phyloP scores from a whole-genome alignment of 2,113 vertebrate species.

The Phaetusa simplex region DNA sequence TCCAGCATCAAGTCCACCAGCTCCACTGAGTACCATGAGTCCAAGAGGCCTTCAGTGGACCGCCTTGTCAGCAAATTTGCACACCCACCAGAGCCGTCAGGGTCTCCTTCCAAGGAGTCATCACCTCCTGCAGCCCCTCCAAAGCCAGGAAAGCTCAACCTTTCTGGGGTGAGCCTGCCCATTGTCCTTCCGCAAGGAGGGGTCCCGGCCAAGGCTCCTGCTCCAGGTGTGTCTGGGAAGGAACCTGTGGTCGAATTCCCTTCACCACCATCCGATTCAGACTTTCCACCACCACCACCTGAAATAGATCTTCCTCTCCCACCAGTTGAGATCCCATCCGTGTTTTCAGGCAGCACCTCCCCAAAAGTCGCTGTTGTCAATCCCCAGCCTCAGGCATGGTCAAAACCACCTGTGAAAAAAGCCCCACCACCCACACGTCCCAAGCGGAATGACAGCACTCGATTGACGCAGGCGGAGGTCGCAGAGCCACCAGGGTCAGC shows the following conservation, averaged over 20 bases:
- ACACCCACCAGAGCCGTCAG: slow-evolving; percentile 71
- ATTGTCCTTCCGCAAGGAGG: slow-evolving; percentile 79
- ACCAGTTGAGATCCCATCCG: slow-evolving; percentile 71
- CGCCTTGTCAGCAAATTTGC: slow-evolving; percentile 91
- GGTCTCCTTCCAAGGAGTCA: slow-evolving; percentile 82
- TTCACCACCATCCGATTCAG: slow-evolving; percentile 86
- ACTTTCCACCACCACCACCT: slow-evolving; percentile 89
- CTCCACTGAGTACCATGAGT: slow-evolving; percentile 82
- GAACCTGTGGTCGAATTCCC: slow-evolving; percentile 82
- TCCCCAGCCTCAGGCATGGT: slow-evolving; percentile 90
- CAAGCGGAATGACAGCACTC: slow-evolving; percentile 84
- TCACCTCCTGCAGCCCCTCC: slow-evolving; percentile 85
- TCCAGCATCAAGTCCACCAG: slow-evolving; percentile 85
- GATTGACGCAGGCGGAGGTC: slow-evolving; percentile 72
- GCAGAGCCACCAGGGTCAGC: slow-evolving; percentile 59
- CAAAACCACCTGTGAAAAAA: slow-evolving; percentile 86
- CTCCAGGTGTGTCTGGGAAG: slow-evolving; percentile 62
- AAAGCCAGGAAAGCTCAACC: slow-evolving; percentile 93
- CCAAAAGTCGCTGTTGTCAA: slow-evolving; percentile 91
- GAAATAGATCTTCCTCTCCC: slow-evolving; percentile 88
- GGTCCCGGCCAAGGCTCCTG: slow-evolving; percentile 14
- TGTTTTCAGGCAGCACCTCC: slow-evolving; percentile 76
- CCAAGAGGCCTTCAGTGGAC: slow-evolving; percentile 84
- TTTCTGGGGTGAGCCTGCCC: slow-evolving; percentile 83
- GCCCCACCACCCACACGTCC: slow-evolving; percentile 85